Evolutionary conservation across 2,888 invertebrate genomes (phyloP).

Genomic region (Amphimallon solstitiale): DNA sequence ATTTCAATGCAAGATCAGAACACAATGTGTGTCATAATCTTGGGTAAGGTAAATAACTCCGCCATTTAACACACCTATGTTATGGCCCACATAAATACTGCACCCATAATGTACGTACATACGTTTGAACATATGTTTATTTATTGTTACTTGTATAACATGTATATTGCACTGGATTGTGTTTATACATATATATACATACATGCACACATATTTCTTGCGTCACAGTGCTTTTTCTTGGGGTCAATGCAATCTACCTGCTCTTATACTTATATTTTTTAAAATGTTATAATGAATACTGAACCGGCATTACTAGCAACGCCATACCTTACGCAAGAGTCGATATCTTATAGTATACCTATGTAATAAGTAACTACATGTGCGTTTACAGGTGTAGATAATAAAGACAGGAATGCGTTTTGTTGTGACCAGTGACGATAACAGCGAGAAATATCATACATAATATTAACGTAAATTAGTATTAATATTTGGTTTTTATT

Average conservation of each 20-base stretch:
- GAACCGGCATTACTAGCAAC: background rate
- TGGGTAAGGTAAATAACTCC: conserved; percentile 1
- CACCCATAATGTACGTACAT: conserved; percentile 26
- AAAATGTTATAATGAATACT: conserved; percentile 14
- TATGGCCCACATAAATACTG: conserved; percentile 36
- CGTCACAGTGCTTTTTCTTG: background rate
- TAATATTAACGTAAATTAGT: too few relatives aligned
- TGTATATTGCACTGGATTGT: background rate
- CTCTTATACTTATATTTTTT: conserved; percentile 7
- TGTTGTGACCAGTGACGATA: background rate
- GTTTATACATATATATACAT: too few relatives aligned
- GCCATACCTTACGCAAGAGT: background rate
- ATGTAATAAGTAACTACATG: conserved; percentile 4
- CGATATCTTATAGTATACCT: too few relatives aligned
- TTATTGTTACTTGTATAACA: conserved; percentile 8
- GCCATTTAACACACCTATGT: conserved; percentile 19
- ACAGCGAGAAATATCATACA: background rate
- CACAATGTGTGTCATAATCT: background rate
- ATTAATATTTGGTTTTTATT: too few relatives aligned
- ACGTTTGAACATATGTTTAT: background rate
- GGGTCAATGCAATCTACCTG: conserved; percentile 25
- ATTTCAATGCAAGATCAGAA: conserved; percentile 14
- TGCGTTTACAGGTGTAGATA: background rate
- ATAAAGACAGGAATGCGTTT: conserved; percentile 4
- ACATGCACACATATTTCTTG: conserved; percentile 2